phyloP scores from a whole-genome alignment of 2,113 vertebrate species.

The Calonectris borealis region DNA sequence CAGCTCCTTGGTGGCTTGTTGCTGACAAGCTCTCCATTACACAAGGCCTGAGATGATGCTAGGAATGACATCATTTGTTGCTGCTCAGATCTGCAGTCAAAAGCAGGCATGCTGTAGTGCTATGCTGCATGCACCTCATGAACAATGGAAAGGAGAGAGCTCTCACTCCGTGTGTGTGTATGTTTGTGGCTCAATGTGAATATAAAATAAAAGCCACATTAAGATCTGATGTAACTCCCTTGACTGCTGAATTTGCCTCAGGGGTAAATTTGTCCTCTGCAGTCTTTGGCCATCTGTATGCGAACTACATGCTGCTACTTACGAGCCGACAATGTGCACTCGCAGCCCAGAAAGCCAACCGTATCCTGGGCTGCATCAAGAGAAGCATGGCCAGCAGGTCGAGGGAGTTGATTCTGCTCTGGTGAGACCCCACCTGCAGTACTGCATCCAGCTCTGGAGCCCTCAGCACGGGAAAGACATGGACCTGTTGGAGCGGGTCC shows the following conservation, averaged over 20 bases:
- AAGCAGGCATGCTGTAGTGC: background rate
- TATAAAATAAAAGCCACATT: background rate
- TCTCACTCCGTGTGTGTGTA: fast-evolving
- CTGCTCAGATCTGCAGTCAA: background rate
- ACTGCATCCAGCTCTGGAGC: background rate
- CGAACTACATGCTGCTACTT: background rate
- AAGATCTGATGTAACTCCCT: background rate
- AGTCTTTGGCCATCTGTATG: background rate
- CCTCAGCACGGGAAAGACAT: background rate
- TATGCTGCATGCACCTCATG: background rate
- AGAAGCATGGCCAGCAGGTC: background rate
- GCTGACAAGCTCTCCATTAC: background rate
- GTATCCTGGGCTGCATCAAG: background rate
- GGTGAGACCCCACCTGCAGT: background rate
- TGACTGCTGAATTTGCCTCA: background rate
- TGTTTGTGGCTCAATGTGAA: background rate
- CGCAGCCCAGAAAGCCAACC: background rate
- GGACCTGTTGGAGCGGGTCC: background rate
- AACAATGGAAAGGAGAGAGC: background rate
- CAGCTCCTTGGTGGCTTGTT: background rate
- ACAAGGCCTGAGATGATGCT: background rate
- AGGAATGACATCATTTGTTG: background rate
- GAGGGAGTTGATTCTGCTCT: background rate
- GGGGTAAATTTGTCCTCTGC: background rate
- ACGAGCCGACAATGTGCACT: background rate